These are phyloP conservation scores for Nemoura dubitans DNA, from an alignment of 2,888 invertebrate genomes.

Conservation along the genomic window DNA sequence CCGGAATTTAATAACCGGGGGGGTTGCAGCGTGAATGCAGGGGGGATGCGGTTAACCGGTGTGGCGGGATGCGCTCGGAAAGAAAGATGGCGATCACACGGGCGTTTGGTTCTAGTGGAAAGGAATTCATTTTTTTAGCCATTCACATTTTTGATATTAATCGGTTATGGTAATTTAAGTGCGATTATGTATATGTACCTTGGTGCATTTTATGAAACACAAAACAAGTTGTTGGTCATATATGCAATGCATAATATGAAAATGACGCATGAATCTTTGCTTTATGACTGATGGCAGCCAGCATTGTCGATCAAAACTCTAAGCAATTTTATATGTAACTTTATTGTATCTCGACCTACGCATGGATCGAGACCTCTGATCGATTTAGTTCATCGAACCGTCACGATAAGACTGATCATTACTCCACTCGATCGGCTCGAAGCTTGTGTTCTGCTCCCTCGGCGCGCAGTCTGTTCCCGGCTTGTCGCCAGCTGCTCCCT, in stretches of 20 bases:
- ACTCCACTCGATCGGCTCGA: neutral
- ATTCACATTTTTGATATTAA: neutral
- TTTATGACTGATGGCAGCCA: no score
- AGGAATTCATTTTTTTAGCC: neutral
- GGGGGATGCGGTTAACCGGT: slow-evolving; percentile 33
- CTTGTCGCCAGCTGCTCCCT: neutral
- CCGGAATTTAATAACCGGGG: slow-evolving; percentile 21
- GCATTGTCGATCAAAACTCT: no score
- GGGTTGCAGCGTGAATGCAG: neutral
- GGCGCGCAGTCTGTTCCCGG: neutral
- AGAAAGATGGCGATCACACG: slow-evolving; percentile 19
- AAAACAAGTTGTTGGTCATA: no score
- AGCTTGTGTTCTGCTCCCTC: neutral
- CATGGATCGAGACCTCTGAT: no score
- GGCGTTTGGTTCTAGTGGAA: neutral
- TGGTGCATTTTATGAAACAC: no score
- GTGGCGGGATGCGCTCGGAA: slow-evolving; percentile 18
- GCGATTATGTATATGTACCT: no score
- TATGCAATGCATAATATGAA: no score
- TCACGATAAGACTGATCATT: neutral
- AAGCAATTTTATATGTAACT: no score
- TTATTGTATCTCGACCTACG: no score
- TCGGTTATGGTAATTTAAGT: no score
- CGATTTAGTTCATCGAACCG: neutral
- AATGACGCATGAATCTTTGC: no score